Evolutionary conservation across 2,888 invertebrate species (phyloP).

Genomic region (Oligia latruncula): DNA sequence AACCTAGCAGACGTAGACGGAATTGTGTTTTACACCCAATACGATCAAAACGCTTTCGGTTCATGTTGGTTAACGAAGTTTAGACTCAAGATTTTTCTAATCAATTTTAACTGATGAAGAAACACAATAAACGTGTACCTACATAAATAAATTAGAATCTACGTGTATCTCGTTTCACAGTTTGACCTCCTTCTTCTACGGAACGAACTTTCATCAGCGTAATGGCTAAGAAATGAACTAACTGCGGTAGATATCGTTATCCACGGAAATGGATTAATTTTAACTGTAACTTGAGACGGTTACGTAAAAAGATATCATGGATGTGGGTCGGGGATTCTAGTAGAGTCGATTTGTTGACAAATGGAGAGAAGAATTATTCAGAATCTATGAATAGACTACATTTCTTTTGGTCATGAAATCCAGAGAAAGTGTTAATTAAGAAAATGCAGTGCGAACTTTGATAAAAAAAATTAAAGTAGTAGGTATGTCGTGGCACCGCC

Average conservation of each 20-base stretch:
- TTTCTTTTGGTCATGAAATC: background rate
- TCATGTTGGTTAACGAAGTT: background rate
- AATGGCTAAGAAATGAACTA: conserved; percentile 50
- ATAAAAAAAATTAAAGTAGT: background rate
- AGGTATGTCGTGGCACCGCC: background rate
- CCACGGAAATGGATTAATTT: conserved; percentile 56
- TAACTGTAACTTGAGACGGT: conserved; percentile 42
- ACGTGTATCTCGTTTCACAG: conserved; percentile 33
- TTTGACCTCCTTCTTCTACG: conserved; percentile 37
- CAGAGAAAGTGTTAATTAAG: background rate
- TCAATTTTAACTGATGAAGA: background rate
- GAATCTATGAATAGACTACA: background rate
- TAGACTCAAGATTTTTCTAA: background rate
- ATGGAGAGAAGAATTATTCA: background rate
- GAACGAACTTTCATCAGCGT: conserved; percentile 51
- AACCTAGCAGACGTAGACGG: background rate
- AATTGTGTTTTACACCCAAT: background rate
- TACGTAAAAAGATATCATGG: conserved; percentile 37
- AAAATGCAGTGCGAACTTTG: background rate
- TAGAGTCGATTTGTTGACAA: background rate
- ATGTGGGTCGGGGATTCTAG: conserved; percentile 4
- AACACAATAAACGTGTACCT: background rate
- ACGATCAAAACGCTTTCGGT: background rate
- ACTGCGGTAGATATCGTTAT: conserved; percentile 45
- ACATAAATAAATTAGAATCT: conserved; percentile 32